phyloP scores from a whole-genome alignment of 2,797 vertebrate genomes.

The Danio jaintianensis region DNA sequence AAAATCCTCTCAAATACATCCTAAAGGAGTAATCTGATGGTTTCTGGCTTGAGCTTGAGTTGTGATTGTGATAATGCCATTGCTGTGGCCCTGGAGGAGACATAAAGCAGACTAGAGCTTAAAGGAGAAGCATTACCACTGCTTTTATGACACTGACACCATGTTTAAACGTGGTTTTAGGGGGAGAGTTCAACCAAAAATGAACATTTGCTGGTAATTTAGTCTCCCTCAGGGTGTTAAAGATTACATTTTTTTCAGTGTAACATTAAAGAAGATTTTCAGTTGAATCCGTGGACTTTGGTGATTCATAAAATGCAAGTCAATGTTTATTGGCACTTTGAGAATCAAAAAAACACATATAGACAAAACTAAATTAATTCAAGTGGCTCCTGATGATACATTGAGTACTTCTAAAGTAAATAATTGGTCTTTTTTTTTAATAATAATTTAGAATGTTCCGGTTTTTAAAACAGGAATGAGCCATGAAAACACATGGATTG shows the following conservation, averaged over 20 bases:
- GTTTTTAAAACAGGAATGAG: conserved; percentile 82
- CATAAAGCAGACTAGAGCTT: background rate
- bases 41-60: conserved; percentile 43
- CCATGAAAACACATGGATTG: conserved; percentile 96
- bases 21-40: conserved; percentile 35
- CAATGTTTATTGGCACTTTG: too few species aligned
- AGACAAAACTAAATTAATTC: too few species aligned
- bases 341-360: too few species aligned
- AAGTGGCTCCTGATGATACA: too few species aligned
- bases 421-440: background rate
- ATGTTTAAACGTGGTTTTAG: background rate
- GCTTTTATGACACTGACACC: background rate
- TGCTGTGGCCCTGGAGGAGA: background rate
- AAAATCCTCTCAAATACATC: conserved; percentile 56
- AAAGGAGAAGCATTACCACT: background rate
- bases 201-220: too few species aligned
- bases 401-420: background rate
- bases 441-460: background rate
- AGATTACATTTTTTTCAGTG: too few species aligned
- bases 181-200: too few species aligned
- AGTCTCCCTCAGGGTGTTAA: too few species aligned
- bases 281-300: too few species aligned
- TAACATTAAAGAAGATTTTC: too few species aligned
- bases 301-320: too few species aligned
- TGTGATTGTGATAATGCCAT: conserved; percentile 46